These are phyloP conservation scores for Candoia aspera DNA, from an alignment of 2,113 vertebrate species.

Conservation along the genomic window DNA sequence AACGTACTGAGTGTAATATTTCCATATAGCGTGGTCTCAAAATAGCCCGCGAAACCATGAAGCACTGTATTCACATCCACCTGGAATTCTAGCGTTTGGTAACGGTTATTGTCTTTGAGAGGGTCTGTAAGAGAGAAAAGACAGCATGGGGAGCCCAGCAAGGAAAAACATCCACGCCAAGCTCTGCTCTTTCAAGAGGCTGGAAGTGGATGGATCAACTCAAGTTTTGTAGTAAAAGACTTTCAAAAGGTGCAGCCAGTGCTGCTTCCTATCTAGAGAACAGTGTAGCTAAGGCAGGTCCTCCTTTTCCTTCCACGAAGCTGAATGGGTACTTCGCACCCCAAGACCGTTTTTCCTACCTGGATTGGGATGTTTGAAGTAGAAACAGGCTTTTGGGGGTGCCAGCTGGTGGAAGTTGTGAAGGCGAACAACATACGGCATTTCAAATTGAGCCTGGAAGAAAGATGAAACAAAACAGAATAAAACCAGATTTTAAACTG, in stretches of 20 bases:
- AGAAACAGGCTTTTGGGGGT: constrained; percentile 87
- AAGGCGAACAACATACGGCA: constrained; percentile 89
- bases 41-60: constrained; percentile 94
- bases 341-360: constrained; percentile 59
- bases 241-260: neutral
- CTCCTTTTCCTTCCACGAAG: no score
- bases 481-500: neutral
- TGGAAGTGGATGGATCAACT: neutral
- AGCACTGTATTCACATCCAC: constrained; percentile 87
- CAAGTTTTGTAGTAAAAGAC: neutral
- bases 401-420: constrained; percentile 94
- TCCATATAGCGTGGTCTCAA: constrained; percentile 88
- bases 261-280: neutral
- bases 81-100: constrained; percentile 83
- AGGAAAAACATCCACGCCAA: neutral
- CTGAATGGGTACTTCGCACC: neutral
- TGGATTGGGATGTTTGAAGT: constrained; percentile 86
- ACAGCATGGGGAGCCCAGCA: neutral
- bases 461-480: neutral
- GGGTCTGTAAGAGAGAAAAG: constrained; percentile 48
- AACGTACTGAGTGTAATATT: constrained; percentile 88
- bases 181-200: neutral
- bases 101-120: constrained; percentile 89
- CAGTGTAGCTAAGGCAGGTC: no score
- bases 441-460: constrained; percentile 89